These are phyloP conservation scores for Gonioctena quinquepunctata DNA, from an alignment of 1,140 invertebrate species.

Conservation along the genomic window DNA sequence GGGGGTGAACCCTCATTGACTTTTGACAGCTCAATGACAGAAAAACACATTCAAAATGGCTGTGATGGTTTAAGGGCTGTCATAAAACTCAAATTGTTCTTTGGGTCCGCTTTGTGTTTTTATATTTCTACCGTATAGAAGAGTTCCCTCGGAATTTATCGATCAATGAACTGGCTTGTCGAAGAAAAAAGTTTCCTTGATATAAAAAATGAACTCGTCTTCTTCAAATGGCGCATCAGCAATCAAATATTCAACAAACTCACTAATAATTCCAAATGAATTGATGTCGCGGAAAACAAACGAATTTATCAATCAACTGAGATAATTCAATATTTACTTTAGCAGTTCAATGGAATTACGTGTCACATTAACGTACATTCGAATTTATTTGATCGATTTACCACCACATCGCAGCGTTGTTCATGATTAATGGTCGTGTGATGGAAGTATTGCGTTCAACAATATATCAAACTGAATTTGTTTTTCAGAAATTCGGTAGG, in stretches of 20 bases:
- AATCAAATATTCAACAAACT: background rate
- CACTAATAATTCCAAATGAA: background rate
- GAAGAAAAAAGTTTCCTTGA: no score
- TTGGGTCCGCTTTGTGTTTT: no score
- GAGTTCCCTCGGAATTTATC: no score
- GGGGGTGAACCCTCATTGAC: no score
- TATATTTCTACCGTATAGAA: no score
- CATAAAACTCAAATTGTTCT: no score
- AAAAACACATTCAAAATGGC: no score
- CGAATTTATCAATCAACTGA: background rate
- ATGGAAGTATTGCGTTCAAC: background rate
- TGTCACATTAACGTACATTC: slow-evolving; percentile 1
- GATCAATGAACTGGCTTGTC: no score
- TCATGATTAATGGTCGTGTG: background rate
- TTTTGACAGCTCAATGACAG: no score
- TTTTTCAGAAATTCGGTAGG: no score
- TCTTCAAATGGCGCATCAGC: background rate
- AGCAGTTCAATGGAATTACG: background rate
- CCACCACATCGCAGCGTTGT: background rate
- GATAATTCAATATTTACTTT: slow-evolving; percentile 8
- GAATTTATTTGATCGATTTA: slow-evolving; percentile 7
- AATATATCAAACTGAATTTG: background rate
- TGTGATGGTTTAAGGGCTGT: no score
- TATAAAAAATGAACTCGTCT: no score
- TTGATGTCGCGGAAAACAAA: background rate